Base-by-base conservation (phyloP, 2,888 invertebrate species). In the Yponomeuta malinellus region DNA sequence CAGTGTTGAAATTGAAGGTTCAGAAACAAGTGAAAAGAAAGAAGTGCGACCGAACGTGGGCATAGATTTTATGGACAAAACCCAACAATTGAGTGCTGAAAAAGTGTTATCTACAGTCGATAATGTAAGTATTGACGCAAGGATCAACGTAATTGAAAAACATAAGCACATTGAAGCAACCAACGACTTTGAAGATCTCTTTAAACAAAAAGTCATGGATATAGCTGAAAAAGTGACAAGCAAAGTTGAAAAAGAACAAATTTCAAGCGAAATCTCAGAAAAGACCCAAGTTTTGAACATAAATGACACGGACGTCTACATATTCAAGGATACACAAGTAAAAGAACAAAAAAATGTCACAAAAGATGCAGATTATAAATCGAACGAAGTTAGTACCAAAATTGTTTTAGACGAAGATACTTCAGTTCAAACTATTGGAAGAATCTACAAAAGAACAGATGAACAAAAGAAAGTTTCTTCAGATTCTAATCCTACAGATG, bases 401-500 rank as follows among this genome's bases (percentile, higher is more conserved):
- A 48, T 43, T 43, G 43, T 8, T 43, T 43, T 29, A 10, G n/a
- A 48, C 29, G 52, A 48, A 48, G 29, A 10, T 10, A 23, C 4
- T 12, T 5, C 15, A 52, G 69, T 63, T 2, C 23, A 69, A 10
- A 31, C 31, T 33, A 70, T 37, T n/a, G 23, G 43, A 10, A 70
- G 37, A 64, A 12, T 64, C n/a, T n/a, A 75, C 48, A 73, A 71
- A 8, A 73, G 73, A 48, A 68, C 74, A n/a, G 74, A 76, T 69
- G 74, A 43, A 43, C 8, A 5, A 5, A 43, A 3, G 3, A 8
- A 43, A 43, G 8, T 43, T 8, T 8, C 43, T 43, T 43, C 43
- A 75, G 71, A 75, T 75, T 59, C 75, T 75, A 52, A 77, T 59
- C 4, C 52, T 59, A 37, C n/a, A 43, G 43, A 43, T 43, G 37